Conservation (phyloP, 2,888 invertebrate species). For the Anarsia innoxiella region DNA sequence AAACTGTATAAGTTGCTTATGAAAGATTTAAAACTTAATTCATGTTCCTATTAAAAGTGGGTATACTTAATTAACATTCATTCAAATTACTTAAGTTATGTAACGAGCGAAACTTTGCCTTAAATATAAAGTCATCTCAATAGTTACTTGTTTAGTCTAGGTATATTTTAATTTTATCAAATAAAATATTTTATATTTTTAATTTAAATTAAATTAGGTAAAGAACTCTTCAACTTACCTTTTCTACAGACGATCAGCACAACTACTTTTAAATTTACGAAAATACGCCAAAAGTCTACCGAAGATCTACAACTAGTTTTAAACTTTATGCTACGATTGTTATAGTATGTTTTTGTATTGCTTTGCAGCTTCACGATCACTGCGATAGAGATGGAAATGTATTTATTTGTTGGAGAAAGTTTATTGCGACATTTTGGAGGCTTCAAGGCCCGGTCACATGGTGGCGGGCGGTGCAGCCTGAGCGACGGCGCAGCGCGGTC, state of each 20-base stretch:
- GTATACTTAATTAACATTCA: too few species aligned
- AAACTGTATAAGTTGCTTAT: too few species aligned
- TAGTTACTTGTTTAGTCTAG: too few species aligned
- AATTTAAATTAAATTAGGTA: conserved; percentile 7
- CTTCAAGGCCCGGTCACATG: conserved; percentile 29
- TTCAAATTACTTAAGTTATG: too few species aligned
- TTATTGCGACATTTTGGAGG: conserved; percentile 19
- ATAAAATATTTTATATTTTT: neutral
- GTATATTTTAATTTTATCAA: too few species aligned
- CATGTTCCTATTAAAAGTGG: too few species aligned
- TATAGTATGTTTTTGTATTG: conserved; percentile 27
- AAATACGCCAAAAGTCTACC: conserved; percentile 25
- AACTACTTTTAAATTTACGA: conserved; percentile 19
- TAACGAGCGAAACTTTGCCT: too few species aligned
- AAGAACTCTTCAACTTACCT: conserved; percentile 34
- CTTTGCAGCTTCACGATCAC: conserved; percentile 30
- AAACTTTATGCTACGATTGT: conserved; percentile 25
- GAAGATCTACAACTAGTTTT: conserved; percentile 27
- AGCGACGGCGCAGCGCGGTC: conserved; percentile 47
- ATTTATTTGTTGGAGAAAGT: conserved; percentile 13
- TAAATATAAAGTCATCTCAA: too few species aligned
- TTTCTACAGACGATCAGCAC: conserved; percentile 30
- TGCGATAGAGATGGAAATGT: conserved; percentile 2
- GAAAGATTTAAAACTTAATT: too few species aligned
- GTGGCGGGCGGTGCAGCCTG: conserved; percentile 30